Conservation (phyloP, 2,888 invertebrate genomes). For the Artemia sinica region DNA sequence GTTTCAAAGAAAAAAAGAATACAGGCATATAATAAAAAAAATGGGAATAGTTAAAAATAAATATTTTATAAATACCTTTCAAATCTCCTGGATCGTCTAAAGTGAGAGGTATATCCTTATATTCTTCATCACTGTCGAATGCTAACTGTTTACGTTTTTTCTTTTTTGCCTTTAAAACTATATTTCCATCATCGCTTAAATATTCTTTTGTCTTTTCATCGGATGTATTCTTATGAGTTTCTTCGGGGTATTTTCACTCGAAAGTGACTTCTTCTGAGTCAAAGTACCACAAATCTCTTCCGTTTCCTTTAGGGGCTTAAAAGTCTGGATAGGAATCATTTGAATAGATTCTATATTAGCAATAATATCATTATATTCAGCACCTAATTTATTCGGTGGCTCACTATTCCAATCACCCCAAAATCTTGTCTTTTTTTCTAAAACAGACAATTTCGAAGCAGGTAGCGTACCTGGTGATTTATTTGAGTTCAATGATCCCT, state of each 20-base stretch:
- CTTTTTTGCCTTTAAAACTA: neutral
- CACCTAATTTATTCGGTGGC: neutral
- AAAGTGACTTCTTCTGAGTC: neutral
- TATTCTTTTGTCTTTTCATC: neutral
- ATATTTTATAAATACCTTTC: too few relatives aligned
- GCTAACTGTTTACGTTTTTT: neutral
- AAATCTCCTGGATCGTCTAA: neutral
- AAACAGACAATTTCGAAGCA: neutral
- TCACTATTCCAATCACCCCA: neutral
- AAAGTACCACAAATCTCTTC: neutral
- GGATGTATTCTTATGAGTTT: neutral
- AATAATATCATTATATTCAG: neutral
- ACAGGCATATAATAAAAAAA: too few relatives aligned
- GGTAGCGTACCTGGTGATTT: neutral
- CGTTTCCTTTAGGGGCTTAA: neutral
- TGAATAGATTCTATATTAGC: neutral
- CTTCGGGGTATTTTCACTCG: neutral
- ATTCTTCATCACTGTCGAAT: neutral
- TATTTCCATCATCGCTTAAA: neutral
- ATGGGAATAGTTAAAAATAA: too few relatives aligned
- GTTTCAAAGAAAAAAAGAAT: too few relatives aligned
- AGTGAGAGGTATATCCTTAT: neutral
- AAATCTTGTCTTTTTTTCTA: conserved; percentile 1
- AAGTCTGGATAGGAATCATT: neutral
- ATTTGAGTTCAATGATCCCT: neutral